These are phyloP conservation scores for Ophioninae sp. DNA, from an alignment of 2,888 invertebrate genomes.

Conservation along the genomic window DNA sequence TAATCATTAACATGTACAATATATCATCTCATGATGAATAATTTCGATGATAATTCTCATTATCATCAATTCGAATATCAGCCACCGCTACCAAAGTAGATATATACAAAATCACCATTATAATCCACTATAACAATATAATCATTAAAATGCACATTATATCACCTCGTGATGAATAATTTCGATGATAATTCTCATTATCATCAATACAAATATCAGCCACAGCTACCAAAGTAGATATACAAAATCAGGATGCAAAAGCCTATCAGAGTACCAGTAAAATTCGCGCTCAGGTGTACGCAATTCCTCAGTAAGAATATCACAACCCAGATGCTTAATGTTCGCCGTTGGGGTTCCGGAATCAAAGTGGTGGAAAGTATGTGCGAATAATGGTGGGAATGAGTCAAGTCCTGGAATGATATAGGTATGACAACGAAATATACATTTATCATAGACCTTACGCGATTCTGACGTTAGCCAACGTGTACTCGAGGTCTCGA, in stretches of 20 bases:
- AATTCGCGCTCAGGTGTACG: background rate
- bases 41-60: background rate
- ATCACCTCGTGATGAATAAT: too few species aligned
- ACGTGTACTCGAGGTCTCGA: slow-evolving; percentile 3
- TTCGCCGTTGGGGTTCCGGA: slow-evolving; percentile 2
- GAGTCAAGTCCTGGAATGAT: slow-evolving; percentile 34
- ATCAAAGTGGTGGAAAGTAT: slow-evolving; percentile 43
- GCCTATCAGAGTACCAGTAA: background rate
- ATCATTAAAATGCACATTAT: too few species aligned
- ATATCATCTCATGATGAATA: too few species aligned
- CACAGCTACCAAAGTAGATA: background rate
- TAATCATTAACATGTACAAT: too few species aligned
- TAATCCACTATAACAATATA: background rate
- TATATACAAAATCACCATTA: too few species aligned
- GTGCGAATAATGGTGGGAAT: slow-evolving; percentile 47
- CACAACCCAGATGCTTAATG: slow-evolving; percentile 36
- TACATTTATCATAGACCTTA: slow-evolving; percentile 1
- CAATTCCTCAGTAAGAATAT: slow-evolving; percentile 30
- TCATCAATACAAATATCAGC: background rate
- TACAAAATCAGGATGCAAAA: background rate
- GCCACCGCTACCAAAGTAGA: background rate
- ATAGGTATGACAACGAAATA: slow-evolving; percentile 43
- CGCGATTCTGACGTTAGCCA: slow-evolving; percentile 12
- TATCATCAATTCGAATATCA: background rate
- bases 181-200: background rate